phyloP scores from a whole-genome alignment of 2,113 vertebrate species.

The Chloropsis cyanopogon region DNA sequence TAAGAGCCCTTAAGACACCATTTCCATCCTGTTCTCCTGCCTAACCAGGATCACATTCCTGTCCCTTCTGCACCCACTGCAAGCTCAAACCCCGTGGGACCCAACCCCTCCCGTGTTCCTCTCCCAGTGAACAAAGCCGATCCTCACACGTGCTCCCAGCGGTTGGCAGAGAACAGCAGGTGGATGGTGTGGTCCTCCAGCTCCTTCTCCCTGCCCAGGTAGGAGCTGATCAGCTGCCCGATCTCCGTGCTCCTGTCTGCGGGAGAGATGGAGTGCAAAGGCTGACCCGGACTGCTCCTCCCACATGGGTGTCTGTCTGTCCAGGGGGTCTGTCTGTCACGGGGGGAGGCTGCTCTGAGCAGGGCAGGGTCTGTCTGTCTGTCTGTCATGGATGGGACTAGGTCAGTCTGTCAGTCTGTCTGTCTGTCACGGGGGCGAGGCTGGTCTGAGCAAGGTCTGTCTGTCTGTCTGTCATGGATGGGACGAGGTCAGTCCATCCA shows the following conservation, averaged over 20 bases:
- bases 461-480: no score
- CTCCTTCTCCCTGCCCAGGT: constrained; percentile 84
- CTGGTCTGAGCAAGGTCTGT: no score
- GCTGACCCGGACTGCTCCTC: not conserved
- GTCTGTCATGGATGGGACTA: accelerated
- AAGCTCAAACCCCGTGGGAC: accelerated
- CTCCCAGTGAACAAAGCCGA: not conserved
- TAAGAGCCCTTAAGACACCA: not conserved
- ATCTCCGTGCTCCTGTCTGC: constrained; percentile 90
- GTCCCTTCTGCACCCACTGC: accelerated
- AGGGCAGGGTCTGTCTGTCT: accelerated
- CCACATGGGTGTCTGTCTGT: not conserved
- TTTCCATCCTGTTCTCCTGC: not conserved
- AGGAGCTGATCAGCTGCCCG: constrained; percentile 85
- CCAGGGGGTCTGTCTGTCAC: accelerated
- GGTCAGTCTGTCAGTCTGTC: no score
- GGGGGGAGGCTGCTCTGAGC: no score
- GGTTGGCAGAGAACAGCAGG: constrained; percentile 94
- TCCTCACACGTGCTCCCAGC: constrained; percentile 87
- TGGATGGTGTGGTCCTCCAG: constrained; percentile 92
- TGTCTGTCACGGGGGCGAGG: no score
- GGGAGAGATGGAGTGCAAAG: not conserved
- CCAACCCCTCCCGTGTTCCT: accelerated
- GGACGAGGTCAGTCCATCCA: no score
- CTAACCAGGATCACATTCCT: not conserved